phyloP scores from a whole-genome alignment of 2,113 vertebrate species.

The Spea multiplicata region DNA sequence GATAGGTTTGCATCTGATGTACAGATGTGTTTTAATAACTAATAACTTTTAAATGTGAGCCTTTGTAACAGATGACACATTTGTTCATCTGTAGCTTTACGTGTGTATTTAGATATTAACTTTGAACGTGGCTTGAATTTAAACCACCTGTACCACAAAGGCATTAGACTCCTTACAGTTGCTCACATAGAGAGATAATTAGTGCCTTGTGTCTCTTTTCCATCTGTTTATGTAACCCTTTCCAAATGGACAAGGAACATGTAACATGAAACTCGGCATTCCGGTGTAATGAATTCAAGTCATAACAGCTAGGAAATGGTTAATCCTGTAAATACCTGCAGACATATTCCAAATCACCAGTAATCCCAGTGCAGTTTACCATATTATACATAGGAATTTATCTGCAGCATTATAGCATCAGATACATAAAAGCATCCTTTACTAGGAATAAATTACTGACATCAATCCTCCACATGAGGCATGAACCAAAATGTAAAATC shows the following conservation, averaged over 20 bases:
- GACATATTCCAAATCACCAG: not conserved
- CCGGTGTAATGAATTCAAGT: not conserved
- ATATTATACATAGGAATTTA: not conserved
- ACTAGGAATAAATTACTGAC: not conserved
- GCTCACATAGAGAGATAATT: not conserved
- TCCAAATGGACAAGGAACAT: not conserved
- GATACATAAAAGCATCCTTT: not conserved
- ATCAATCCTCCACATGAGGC: not conserved
- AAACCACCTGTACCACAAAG: constrained; percentile 17
- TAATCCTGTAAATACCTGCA: not conserved
- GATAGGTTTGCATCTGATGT: too few relatives aligned
- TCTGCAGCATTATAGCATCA: not conserved
- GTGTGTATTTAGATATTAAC: not conserved
- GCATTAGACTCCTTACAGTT: constrained; percentile 17
- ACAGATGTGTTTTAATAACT: too few relatives aligned
- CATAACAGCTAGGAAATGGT: not conserved
- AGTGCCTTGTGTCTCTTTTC: constrained; percentile 1
- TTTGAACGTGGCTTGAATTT: constrained; percentile 14
- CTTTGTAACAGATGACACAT: too few relatives aligned
- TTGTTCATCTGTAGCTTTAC: too few relatives aligned
- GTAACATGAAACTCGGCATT: not conserved
- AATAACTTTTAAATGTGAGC: too few relatives aligned
- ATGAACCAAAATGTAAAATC: not conserved
- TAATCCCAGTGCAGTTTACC: not conserved
- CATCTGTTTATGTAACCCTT: constrained; percentile 22